phyloP scores from a whole-genome alignment of 2,797 vertebrate species.

The Melanotaenia boesemani region DNA sequence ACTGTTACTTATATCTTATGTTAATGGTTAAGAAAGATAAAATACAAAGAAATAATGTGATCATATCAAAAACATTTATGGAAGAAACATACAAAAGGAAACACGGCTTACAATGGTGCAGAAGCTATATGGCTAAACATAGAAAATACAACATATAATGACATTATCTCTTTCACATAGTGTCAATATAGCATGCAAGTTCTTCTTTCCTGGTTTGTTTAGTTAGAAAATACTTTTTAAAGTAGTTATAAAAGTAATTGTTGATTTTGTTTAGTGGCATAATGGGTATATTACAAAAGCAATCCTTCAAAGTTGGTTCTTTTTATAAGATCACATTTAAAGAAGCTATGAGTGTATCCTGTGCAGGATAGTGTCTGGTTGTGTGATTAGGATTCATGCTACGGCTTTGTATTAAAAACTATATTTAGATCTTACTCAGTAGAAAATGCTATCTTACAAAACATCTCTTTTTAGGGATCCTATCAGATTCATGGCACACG shows the following conservation, averaged over 20 bases:
- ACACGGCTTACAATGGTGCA: not conserved
- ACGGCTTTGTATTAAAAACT: constrained; percentile 1
- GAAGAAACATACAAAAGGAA: not conserved
- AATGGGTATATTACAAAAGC: too few species aligned
- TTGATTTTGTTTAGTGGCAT: too few species aligned
- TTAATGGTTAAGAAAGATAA: not conserved
- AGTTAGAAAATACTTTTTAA: not conserved
- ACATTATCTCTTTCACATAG: too few species aligned
- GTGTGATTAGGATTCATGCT: constrained; percentile 11
- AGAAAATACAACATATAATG: not conserved
- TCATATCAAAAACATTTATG: not conserved
- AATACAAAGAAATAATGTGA: not conserved
- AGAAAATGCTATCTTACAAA: not conserved
- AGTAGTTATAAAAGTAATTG: not conserved
- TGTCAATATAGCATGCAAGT: too few species aligned
- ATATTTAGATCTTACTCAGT: not conserved
- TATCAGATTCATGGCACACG: constrained; percentile 34
- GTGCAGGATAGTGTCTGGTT: constrained; percentile 6
- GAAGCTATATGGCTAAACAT: not conserved
- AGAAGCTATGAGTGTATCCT: constrained; percentile 6
- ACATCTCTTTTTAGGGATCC: constrained; percentile 4
- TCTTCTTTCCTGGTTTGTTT: not conserved
- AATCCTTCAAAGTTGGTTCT: constrained; percentile 7
- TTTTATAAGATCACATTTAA: constrained; percentile 4
- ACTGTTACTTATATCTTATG: not conserved